Evolutionary conservation across 2,888 invertebrate species (phyloP).

Genomic region (Artemia sinica): DNA sequence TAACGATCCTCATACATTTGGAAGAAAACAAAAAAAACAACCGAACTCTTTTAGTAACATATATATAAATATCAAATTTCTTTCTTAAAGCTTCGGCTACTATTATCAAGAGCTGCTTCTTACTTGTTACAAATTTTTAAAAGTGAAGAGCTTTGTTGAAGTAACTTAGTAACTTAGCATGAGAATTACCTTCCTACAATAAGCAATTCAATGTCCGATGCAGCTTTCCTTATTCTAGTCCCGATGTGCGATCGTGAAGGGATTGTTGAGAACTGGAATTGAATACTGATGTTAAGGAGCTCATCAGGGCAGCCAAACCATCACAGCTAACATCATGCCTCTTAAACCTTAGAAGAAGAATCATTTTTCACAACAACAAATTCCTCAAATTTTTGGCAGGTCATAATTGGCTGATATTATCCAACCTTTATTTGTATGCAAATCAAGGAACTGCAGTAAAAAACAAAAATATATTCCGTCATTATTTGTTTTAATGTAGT

Average conservation of each 20-base stretch:
- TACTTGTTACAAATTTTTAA: too few species aligned
- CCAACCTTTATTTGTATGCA: not conserved
- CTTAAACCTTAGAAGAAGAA: conserved; percentile 28
- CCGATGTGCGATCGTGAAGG: conserved; percentile 39
- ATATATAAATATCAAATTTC: too few species aligned
- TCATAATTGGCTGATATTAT: conserved; percentile 18
- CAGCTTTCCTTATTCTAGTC: conserved; percentile 32
- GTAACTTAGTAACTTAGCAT: too few species aligned
- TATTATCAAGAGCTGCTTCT: too few species aligned
- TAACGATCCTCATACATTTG: too few species aligned
- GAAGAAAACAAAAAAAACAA: too few species aligned
- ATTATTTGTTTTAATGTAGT: not conserved
- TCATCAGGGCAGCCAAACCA: conserved; percentile 38
- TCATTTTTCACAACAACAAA: not conserved
- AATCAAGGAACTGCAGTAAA: not conserved
- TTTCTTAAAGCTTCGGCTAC: too few species aligned
- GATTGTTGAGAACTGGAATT: conserved; percentile 38
- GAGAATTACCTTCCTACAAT: conserved; percentile 36
- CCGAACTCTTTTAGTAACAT: too few species aligned
- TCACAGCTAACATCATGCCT: conserved; percentile 38
- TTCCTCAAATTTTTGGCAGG: not conserved
- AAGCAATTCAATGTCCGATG: conserved; percentile 32
- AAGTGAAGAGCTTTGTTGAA: too few species aligned
- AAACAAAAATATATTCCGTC: not conserved
- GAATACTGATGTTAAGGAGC: conserved; percentile 38